Base-by-base conservation (phyloP, 2,113 vertebrate species). In the Amphiprion percula region DNA sequence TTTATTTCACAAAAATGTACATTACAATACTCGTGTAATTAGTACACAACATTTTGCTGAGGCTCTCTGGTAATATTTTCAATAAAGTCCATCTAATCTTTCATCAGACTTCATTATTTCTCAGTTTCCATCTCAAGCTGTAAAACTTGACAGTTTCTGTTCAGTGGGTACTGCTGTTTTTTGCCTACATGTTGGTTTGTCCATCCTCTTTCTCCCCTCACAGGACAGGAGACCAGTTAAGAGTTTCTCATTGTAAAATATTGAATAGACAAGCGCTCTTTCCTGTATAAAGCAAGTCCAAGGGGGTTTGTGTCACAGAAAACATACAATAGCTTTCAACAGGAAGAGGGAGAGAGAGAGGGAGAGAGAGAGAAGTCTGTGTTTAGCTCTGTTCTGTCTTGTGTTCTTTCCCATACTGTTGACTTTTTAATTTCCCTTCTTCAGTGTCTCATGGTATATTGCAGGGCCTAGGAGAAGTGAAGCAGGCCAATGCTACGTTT, bases 171-270 rank as follows among this genome's bases (percentile, higher is more conserved):
- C 68, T 75, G 55, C n/a, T 23, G 37, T 68, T 78, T 60, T 65
- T 53, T 44, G 37, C 69, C 23, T 11, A 49, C 68, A 56, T 52
- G 17, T 68, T 16, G 1, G 44, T 67, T 68, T 49, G 65, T 76
- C 62, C 54, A 41, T 71, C 21, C 26, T 46, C 11, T 26, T 26
- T 23, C 39, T 39, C 23, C 63, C 49, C 30, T 70, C 62, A 65
- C 5, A 54, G 50, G 50, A 75, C n/a, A 54, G 46, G 21, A 68
- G 44, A 84, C 19, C 52, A 46, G 33, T 50, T 68, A 62, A 82
- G 74, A 77, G 49, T 58, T 77, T 68, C 49, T 47, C 23, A 47
- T 66, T 65, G 39, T 91, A 74, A 88, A 91, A 89, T 88, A 87
- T 88, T 85, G 54, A 88, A 75, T 4, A 72, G 71, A 83, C 77